Evolutionary conservation across 2,888 invertebrate genomes (phyloP).

Genomic region (Melikaiella ostensackeni): DNA sequence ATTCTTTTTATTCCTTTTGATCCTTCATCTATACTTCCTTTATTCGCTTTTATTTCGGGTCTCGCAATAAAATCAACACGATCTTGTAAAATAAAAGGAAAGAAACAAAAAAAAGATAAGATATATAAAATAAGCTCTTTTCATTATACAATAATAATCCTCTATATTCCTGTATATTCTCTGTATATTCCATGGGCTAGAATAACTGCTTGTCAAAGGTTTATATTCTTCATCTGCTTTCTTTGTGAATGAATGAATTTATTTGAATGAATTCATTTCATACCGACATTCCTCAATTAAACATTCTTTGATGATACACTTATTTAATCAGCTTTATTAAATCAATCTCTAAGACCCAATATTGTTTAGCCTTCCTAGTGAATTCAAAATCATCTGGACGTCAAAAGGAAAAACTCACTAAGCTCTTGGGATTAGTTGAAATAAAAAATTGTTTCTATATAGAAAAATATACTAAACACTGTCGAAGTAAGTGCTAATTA

Average conservation of each 20-base stretch:
- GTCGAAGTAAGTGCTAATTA: too few relatives aligned
- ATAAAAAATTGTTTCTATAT: too few relatives aligned
- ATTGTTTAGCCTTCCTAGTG: too few relatives aligned
- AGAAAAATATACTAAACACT: too few relatives aligned
- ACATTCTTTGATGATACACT: neutral
- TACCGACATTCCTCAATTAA: neutral
- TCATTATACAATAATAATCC: neutral
- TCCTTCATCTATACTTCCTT: neutral
- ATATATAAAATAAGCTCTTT: constrained; percentile 3
- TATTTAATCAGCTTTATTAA: neutral
- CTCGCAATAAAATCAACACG: neutral
- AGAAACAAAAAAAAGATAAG: neutral
- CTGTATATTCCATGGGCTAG: too few relatives aligned
- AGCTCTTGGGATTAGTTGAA: too few relatives aligned
- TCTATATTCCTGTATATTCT: too few relatives aligned
- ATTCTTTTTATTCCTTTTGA: neutral
- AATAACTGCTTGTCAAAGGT: neutral
- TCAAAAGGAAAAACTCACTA: too few relatives aligned
- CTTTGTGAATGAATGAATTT: too few relatives aligned
- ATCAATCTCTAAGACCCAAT: neutral
- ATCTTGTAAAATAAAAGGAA: neutral
- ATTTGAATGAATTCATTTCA: neutral
- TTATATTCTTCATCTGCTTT: neutral
- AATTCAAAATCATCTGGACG: too few relatives aligned
- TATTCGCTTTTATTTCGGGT: neutral